Evolutionary conservation across 2,113 vertebrate genomes (phyloP).

Genomic region (Tetrax tetrax): DNA sequence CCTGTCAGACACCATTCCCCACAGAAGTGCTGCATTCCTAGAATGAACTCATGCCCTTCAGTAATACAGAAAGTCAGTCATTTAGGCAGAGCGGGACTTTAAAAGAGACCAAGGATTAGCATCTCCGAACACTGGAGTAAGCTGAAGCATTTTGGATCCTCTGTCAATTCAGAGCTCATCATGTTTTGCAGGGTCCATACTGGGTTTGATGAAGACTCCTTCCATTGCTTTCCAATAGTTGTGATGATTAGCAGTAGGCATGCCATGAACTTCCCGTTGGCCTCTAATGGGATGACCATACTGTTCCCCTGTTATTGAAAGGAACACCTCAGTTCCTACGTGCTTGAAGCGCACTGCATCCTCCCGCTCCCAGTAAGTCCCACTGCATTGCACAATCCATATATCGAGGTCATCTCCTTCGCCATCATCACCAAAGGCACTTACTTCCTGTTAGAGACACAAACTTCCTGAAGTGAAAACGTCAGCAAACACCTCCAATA

Average conservation of each 20-base stretch:
- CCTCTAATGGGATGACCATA: slow-evolving; percentile 94
- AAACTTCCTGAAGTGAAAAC: slow-evolving; percentile 31
- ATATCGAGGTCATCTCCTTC: slow-evolving; percentile 94
- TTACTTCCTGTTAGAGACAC: slow-evolving; percentile 87
- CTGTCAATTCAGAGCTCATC: slow-evolving; percentile 86
- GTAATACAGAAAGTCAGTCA: not conserved
- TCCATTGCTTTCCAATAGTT: slow-evolving; percentile 96
- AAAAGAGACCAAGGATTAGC: slow-evolving; percentile 5
- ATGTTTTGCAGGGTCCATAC: slow-evolving; percentile 75
- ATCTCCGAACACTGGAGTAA: not conserved
- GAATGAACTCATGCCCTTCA: slow-evolving; percentile 45
- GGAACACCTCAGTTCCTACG: slow-evolving; percentile 86
- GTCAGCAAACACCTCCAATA: not conserved
- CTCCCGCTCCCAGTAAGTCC: slow-evolving; percentile 87
- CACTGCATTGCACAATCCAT: slow-evolving; percentile 91
- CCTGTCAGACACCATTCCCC: not conserved
- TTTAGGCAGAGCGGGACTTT: not conserved
- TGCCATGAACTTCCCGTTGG: slow-evolving; percentile 92
- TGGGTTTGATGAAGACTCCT: slow-evolving; percentile 94
- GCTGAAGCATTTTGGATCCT: not conserved
- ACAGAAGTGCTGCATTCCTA: slow-evolving; percentile 44
- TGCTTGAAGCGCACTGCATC: slow-evolving; percentile 90
- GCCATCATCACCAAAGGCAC: slow-evolving; percentile 94
- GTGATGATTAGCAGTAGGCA: slow-evolving; percentile 82
- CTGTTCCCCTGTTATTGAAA: slow-evolving; percentile 93